phyloP scores from a whole-genome alignment of 1,140 invertebrate species.

The Drosophila mojavensis region DNA sequence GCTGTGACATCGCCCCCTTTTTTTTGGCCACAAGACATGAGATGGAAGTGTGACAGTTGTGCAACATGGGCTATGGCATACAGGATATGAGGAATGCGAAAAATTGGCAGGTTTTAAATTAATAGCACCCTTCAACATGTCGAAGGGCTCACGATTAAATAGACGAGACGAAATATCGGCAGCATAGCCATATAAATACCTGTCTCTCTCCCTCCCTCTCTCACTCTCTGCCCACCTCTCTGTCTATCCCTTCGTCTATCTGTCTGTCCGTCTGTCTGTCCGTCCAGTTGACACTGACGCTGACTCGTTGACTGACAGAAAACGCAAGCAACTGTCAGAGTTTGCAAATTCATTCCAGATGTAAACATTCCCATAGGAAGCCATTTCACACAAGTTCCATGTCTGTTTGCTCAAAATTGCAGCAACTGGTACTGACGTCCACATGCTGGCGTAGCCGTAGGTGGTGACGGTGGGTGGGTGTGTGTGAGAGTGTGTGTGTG shows the following conservation, averaged over 20 bases:
- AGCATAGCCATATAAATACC: slow-evolving; percentile 38
- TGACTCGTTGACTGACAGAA: slow-evolving; percentile 68
- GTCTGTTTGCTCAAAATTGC: slow-evolving; percentile 67
- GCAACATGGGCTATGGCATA: slow-evolving; percentile 13
- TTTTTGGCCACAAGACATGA: slow-evolving; percentile 8
- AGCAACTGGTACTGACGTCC: slow-evolving; percentile 61
- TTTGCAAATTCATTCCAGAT: slow-evolving; percentile 76
- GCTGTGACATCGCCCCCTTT: slow-evolving; percentile 25
- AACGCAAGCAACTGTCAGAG: slow-evolving; percentile 71
- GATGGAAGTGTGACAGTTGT: slow-evolving; percentile 25
- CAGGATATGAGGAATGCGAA: slow-evolving; percentile 30
- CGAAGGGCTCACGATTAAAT: slow-evolving; percentile 53
- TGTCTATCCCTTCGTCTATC: slow-evolving; percentile 10
- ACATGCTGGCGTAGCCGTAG: slow-evolving; percentile 6
- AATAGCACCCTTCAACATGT: slow-evolving; percentile 60
- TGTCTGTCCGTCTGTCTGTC: slow-evolving; percentile 20
- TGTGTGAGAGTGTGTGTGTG: not conserved
- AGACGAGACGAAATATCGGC: slow-evolving; percentile 44
- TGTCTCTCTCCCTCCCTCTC: slow-evolving; percentile 25
- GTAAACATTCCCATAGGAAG: slow-evolving; percentile 73
- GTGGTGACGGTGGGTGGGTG: not conserved
- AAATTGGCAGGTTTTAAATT: slow-evolving; percentile 68
- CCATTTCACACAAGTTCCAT: slow-evolving; percentile 70
- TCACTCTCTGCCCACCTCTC: not conserved
- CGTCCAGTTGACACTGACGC: slow-evolving; percentile 59